These are phyloP conservation scores for Noturus placidus DNA, from an alignment of 2,113 vertebrate species.

Conservation along the genomic window DNA sequence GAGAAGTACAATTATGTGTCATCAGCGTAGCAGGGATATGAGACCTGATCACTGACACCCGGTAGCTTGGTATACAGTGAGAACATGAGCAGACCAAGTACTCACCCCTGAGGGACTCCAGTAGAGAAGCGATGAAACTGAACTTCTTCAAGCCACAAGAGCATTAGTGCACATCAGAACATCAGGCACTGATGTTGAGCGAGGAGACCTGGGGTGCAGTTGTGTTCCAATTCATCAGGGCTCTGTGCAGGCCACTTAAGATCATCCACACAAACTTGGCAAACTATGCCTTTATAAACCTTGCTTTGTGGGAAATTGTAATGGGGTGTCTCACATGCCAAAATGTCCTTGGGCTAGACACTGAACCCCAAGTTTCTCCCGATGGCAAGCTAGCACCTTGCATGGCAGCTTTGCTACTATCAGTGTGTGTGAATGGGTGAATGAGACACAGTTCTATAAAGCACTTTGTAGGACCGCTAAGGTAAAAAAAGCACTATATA, in stretches of 20 bases:
- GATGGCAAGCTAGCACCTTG: no score
- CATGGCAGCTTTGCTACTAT: no score
- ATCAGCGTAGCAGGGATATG: not conserved
- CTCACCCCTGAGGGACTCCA: not conserved
- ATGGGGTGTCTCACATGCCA: no score
- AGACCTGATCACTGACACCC: not conserved
- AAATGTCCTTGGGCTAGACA: no score
- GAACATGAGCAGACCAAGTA: not conserved
- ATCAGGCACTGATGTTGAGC: not conserved
- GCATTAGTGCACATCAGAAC: not conserved
- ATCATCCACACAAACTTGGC: not conserved
- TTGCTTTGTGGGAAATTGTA: not conserved
- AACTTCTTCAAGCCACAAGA: not conserved
- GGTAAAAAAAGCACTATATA: no score
- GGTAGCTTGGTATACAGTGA: not conserved
- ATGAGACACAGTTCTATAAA: no score
- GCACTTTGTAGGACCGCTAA: no score
- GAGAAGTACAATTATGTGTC: not conserved
- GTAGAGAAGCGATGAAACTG: not conserved
- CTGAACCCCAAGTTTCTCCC: no score
- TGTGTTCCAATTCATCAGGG: not conserved
- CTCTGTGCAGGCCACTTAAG: not conserved
- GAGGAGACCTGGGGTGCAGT: not conserved
- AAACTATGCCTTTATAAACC: not conserved
- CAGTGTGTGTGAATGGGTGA: no score